phyloP scores from a whole-genome alignment of 2,113 vertebrate genomes.

The Spilogale gracilis region DNA sequence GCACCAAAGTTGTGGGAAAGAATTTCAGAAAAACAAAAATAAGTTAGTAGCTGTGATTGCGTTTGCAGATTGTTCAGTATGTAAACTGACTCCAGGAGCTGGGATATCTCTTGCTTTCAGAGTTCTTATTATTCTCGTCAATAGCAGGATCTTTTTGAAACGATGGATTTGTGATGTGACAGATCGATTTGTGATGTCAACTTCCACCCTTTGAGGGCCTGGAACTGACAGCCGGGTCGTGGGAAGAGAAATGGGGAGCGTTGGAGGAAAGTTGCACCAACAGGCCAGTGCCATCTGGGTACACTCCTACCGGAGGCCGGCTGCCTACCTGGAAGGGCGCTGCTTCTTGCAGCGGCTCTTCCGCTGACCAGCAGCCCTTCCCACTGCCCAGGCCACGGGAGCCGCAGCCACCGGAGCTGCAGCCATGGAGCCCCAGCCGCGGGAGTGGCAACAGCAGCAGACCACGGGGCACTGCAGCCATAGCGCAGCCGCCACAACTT shows the following conservation, averaged over 20 bases:
- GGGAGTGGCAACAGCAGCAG: background rate
- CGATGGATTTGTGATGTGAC: background rate
- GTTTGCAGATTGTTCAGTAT: background rate
- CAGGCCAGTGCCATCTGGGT: no score
- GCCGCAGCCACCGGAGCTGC: background rate
- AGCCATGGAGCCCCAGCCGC: background rate
- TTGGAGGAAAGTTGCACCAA: background rate
- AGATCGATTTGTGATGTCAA: background rate
- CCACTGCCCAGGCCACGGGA: background rate
- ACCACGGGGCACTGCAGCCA: background rate
- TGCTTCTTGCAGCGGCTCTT: background rate
- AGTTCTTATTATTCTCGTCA: background rate
- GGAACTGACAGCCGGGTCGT: background rate
- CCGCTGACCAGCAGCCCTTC: background rate
- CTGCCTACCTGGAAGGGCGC: fast-evolving
- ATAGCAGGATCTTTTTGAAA: background rate
- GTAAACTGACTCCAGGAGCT: no score
- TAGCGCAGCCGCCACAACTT: background rate
- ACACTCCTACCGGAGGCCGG: fast-evolving
- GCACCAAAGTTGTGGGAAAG: background rate
- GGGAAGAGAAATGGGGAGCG: background rate
- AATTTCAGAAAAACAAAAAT: background rate
- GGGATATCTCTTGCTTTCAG: background rate
- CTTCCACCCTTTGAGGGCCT: background rate
- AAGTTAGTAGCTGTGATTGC: background rate